Base-by-base conservation (phyloP, 2,888 invertebrate species). In the Aromia moschata region DNA sequence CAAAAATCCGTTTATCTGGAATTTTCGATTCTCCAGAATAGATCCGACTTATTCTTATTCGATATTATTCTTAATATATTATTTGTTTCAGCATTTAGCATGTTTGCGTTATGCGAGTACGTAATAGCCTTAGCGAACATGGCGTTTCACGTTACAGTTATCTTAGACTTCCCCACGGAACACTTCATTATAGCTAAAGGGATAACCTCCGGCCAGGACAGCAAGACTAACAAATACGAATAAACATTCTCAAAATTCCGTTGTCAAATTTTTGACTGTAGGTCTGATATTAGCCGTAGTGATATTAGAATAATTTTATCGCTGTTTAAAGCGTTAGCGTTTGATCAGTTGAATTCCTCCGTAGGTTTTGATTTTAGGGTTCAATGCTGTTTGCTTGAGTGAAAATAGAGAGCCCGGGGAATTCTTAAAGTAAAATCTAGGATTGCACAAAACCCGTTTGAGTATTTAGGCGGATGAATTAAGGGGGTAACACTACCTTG, bases 31-130 rank as follows among this genome's bases (percentile, higher is more conserved):
- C n/a, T n/a, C n/a, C n/a, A n/a, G n/a, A n/a, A n/a, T n/a, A n/a
- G n/a, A n/a, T n/a, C n/a, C n/a, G n/a, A n/a, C n/a, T n/a, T n/a
- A n/a, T n/a, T n/a, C n/a, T n/a, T n/a, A n/a, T n/a, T 30, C 31
- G 7, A 10, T 30, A 30, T 5, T 40, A 41, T n/a, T 53, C 11
- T 41, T 41, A n/a, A n/a, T n/a, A n/a, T n/a, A n/a, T n/a, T n/a
- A n/a, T n/a, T 53, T 56, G 43, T 86, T 86, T 68, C 85, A 96
- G 96, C 96, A 43, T 96, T 96, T 83, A 96, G 94, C 78, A 92
- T 92, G 90, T 96, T 96, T 83, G 94, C 96, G 1, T 85, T 93
- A 57, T 95, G 93, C 80, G 96, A 96, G 81, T 96, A 96, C 80
- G 85, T 94, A 75, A 90, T 96, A 75, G 95, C 96, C 55, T 88